phyloP scores from a whole-genome alignment of 2,888 invertebrate genomes.

The Nomada fabriciana region DNA sequence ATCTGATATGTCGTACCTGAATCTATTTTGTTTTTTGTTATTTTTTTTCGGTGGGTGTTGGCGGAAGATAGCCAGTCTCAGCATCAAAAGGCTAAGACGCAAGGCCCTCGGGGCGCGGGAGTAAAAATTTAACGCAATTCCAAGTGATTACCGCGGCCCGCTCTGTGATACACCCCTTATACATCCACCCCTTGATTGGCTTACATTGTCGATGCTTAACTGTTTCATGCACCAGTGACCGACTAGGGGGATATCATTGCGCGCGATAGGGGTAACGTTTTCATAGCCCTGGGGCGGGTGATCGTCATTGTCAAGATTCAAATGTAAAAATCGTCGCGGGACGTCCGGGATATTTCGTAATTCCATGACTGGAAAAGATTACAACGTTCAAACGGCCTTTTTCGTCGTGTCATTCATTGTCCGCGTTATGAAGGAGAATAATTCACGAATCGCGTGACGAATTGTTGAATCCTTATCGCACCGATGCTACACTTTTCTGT shows the following conservation, averaged over 20 bases:
- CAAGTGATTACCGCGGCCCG: slow-evolving; percentile 81
- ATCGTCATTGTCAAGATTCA: slow-evolving; percentile 72
- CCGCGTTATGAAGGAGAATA: slow-evolving; percentile 38
- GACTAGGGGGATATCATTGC: slow-evolving; percentile 80
- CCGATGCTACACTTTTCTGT: slow-evolving; percentile 26
- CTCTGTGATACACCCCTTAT: slow-evolving; percentile 77
- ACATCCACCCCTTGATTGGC: slow-evolving; percentile 82
- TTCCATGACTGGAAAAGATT: slow-evolving; percentile 33
- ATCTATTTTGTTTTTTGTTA: slow-evolving; percentile 55
- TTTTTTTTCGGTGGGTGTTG: too few species aligned
- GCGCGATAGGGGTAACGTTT: slow-evolving; percentile 83
- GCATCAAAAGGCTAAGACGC: slow-evolving; percentile 68
- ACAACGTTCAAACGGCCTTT: slow-evolving; percentile 20
- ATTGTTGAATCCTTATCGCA: slow-evolving; percentile 26
- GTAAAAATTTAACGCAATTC: slow-evolving; percentile 83
- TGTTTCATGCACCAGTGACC: slow-evolving; percentile 84
- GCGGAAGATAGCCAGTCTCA: slow-evolving; percentile 4
- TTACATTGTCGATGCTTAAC: slow-evolving; percentile 84
- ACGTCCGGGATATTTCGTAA: slow-evolving; percentile 20
- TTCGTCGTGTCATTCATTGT: slow-evolving; percentile 16
- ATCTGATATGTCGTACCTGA: slow-evolving; percentile 6
- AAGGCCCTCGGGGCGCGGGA: slow-evolving; percentile 56
- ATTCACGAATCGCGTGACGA: slow-evolving; percentile 59
- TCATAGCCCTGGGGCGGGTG: slow-evolving; percentile 74
- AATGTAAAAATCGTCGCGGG: slow-evolving; percentile 67